Evolutionary conservation across 2,888 invertebrate species (phyloP).

Genomic region (Parasteatoda lunata): DNA sequence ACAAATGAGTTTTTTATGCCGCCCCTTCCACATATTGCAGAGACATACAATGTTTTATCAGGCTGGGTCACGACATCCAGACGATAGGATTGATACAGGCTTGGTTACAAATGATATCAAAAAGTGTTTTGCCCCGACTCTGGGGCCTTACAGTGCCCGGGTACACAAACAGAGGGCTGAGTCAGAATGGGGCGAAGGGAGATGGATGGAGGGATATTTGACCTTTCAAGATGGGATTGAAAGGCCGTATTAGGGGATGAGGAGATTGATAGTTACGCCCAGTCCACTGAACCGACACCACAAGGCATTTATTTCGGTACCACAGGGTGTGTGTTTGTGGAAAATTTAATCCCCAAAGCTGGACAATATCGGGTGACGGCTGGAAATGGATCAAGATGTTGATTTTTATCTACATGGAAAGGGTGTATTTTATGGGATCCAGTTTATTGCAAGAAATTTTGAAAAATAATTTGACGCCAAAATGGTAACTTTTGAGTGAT

Average conservation of each 20-base stretch:
- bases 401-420: no score
- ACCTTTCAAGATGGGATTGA: slow-evolving; percentile 55
- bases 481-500: no score
- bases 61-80: slow-evolving; percentile 16
- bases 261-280: slow-evolving; percentile 36
- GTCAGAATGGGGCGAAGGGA: slow-evolving; percentile 9
- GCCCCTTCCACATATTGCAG: not conserved
- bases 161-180: slow-evolving; percentile 11
- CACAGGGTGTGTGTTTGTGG: slow-evolving; percentile 26
- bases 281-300: not conserved
- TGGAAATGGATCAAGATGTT: no score
- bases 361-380: no score
- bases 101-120: not conserved
- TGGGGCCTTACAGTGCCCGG: not conserved
- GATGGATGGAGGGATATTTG: slow-evolving; percentile 49
- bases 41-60: slow-evolving; percentile 22
- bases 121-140: not conserved
- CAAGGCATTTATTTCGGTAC: slow-evolving; percentile 30
- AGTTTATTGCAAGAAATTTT: no score
- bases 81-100: not conserved
- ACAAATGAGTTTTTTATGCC: slow-evolving; percentile 10
- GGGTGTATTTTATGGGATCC: no score
- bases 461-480: no score
- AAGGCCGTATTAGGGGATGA: slow-evolving; percentile 14
- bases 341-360: slow-evolving; percentile 32